phyloP scores from a whole-genome alignment of 2,888 invertebrate genomes.

The Formica aserva region DNA sequence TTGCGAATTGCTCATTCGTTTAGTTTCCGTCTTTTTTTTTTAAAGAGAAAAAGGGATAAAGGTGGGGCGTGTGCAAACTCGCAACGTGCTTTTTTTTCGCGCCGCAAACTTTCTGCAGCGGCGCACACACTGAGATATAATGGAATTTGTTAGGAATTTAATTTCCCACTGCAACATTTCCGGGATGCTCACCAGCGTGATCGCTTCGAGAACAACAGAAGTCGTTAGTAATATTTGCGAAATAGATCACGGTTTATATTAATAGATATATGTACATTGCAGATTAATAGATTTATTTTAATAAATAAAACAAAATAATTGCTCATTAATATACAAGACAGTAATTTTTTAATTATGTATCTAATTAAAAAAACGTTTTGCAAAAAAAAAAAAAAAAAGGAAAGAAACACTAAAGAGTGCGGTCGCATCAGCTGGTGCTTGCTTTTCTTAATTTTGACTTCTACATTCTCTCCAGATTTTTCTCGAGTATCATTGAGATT shows the following conservation, averaged over 20 bases:
- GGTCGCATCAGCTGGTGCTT: neutral
- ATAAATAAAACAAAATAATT: constrained; percentile 2
- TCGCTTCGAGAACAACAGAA: constrained; percentile 50
- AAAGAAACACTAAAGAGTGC: neutral
- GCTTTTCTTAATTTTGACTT: constrained; percentile 4
- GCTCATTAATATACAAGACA: neutral
- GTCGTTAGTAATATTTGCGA: constrained; percentile 61
- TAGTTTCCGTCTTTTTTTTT: neutral
- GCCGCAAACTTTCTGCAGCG: constrained; percentile 55
- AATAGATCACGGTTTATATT: constrained; percentile 24
- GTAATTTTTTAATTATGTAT: neutral
- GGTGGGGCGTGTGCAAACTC: constrained; percentile 21
- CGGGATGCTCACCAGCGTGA: constrained; percentile 29
- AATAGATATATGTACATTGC: neutral
- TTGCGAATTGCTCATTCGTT: constrained; percentile 27
- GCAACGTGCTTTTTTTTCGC: constrained; percentile 53
- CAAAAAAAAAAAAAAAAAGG: neutral
- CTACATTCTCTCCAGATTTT: constrained; percentile 15
- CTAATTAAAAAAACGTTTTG: neutral
- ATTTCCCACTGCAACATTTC: constrained; percentile 65
- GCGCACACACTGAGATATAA: constrained; percentile 62
- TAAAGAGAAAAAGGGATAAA: neutral
- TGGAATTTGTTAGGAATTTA: constrained; percentile 73
- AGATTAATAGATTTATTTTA: constrained; percentile 12
- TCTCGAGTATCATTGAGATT: constrained; percentile 22